phyloP scores from a whole-genome alignment of 1,140 invertebrate genomes.

The Doryteuthis pealeii region DNA sequence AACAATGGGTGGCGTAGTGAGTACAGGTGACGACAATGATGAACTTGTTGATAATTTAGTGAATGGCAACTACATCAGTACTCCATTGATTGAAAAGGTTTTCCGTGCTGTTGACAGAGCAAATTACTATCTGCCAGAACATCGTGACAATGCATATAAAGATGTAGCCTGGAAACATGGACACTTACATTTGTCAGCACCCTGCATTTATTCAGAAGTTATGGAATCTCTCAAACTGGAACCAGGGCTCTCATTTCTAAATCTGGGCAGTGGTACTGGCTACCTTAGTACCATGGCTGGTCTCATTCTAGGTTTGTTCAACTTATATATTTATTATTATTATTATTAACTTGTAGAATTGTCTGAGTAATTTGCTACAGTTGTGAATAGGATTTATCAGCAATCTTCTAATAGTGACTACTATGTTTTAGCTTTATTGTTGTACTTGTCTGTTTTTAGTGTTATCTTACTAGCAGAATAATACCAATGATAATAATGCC shows the following conservation, averaged over 20 bases:
- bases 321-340: too few species aligned
- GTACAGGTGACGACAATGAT: slow-evolving; percentile 79
- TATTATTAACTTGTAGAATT: too few species aligned
- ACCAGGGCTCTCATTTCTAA: slow-evolving; percentile 80
- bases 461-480: too few species aligned
- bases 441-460: too few species aligned
- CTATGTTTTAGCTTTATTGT: too few species aligned
- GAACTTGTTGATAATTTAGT: slow-evolving; percentile 83
- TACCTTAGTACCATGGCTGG: slow-evolving; percentile 88
- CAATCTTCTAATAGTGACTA: too few species aligned
- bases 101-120: slow-evolving; percentile 84
- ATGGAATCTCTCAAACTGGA: slow-evolving; percentile 77
- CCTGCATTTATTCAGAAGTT: slow-evolving; percentile 88
- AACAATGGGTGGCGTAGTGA: slow-evolving; percentile 80
- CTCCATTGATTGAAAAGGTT: slow-evolving; percentile 71
- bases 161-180: slow-evolving; percentile 78
- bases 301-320: slow-evolving; percentile 72
- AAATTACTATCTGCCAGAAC: slow-evolving; percentile 74
- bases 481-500: too few species aligned
- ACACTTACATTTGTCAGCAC: slow-evolving; percentile 81
- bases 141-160: slow-evolving; percentile 74
- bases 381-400: too few species aligned
- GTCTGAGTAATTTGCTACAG: too few species aligned
- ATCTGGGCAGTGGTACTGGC: slow-evolving; percentile 87
- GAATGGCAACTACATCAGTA: slow-evolving; percentile 75